phyloP scores from a whole-genome alignment of 2,888 invertebrate genomes.

The Saturnia japonica region DNA sequence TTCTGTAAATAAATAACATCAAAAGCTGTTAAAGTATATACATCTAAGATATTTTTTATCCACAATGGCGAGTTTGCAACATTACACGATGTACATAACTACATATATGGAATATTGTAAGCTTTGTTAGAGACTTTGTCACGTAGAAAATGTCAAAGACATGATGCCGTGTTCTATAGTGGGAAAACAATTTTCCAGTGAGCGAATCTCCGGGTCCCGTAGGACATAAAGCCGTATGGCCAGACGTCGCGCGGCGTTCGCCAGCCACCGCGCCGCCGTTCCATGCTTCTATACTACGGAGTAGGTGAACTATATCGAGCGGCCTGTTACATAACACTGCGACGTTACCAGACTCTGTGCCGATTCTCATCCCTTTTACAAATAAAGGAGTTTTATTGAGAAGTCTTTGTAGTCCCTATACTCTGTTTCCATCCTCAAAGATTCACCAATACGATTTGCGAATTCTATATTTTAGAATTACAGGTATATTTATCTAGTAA shows the following conservation, averaged over 20 bases:
- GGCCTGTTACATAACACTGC: conserved; percentile 74
- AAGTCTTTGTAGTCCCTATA: not conserved
- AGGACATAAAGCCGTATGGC: conserved; percentile 44
- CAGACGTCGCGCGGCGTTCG: conserved; percentile 48
- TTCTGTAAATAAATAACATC: no score
- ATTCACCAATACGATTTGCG: not conserved
- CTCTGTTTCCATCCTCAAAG: not conserved
- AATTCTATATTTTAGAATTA: no score
- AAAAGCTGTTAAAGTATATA: no score
- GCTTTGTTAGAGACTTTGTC: conserved; percentile 6
- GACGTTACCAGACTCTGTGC: conserved; percentile 65
- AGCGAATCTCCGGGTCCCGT: conserved; percentile 40
- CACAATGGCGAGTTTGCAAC: not conserved
- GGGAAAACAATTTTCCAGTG: conserved; percentile 47
- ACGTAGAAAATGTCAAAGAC: conserved; percentile 20
- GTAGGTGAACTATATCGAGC: conserved; percentile 65
- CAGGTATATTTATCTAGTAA: no score
- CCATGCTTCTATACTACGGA: conserved; percentile 33
- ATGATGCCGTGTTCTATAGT: conserved; percentile 12
- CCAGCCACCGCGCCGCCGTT: conserved; percentile 49
- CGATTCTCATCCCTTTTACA: conserved; percentile 50
- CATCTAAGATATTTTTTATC: no score
- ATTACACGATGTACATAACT: not conserved
- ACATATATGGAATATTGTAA: conserved; percentile 1
- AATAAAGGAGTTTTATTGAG: conserved; percentile 32